Base-by-base conservation (phyloP, 2,888 invertebrate species). In the Cheilosia vernalis region DNA sequence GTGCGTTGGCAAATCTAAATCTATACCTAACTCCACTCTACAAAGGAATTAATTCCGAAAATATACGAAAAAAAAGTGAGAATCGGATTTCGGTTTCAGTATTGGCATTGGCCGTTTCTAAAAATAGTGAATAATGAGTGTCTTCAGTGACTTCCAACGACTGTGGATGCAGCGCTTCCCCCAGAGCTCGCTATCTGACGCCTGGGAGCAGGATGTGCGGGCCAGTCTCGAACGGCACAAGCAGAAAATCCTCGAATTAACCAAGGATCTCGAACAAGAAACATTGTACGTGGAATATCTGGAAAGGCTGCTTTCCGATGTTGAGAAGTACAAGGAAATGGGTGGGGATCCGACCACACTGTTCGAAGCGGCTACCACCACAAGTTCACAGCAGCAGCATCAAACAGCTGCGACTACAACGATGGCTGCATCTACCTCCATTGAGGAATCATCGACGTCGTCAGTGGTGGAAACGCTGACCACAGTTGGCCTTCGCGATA, bases 131-230 rank as follows among this genome's bases (percentile, higher is more conserved):
- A 44, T 17, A 80, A 95, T 95, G 97, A 97, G 97, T 94, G 97
- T 97, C 91, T 97, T 96, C 92, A 95, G 96, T 91, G 97, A 97
- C 94, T 97, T 97, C 93, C 96, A 97, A 93, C 96, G 96, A 92
- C 96, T 97, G 93, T 97, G 97, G 97, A 95, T 95, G 93, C 96
- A 97, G 94, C 94, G 97, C 91, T 97, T 97, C 94, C 97, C 97
- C 89, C 97, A 97, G 91, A 97, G 96, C 93, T 96, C 96, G 89
- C 93, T 97, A 89, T 97, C 97, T 92, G 96, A 96, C 91, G 97
- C 97, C 91, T 97, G 97, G 97, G 97, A 97, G 92, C 97, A 97
- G 93, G 97, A 97, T 94, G 97, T 97, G 90, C 95, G 97, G 91
- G 96, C 96, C 88, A 97, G 97, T 93, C 94, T 98, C 89, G 95